Percentiles rank a stretch among this genome's conserved stretches.
Conservation (phyloP, 2,888 invertebrate genomes). For the Aphodius sticticus region DNA sequence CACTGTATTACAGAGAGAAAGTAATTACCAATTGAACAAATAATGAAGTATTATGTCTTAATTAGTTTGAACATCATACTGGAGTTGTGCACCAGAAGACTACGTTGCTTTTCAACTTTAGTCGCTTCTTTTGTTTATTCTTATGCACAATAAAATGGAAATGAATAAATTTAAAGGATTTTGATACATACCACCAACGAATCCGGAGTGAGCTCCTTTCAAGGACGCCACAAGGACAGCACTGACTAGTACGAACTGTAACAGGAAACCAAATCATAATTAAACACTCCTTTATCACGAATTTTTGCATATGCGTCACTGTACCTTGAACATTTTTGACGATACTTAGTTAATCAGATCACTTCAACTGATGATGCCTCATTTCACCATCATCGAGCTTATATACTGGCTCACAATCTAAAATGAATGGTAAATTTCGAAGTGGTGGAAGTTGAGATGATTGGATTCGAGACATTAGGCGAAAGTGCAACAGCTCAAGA, state of each 20-base stretch:
- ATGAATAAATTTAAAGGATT: too few relatives aligned
- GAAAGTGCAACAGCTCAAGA: background rate
- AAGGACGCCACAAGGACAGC: background rate
- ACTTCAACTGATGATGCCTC: background rate
- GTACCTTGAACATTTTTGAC: background rate
- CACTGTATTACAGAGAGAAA: too few relatives aligned
- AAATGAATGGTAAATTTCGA: background rate
- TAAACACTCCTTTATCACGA: background rate
- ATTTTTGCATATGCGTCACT: background rate
- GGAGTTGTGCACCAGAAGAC: too few relatives aligned
- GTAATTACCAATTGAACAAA: too few relatives aligned
- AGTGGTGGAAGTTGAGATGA: background rate
- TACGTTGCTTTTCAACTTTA: too few relatives aligned
- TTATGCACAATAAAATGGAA: too few relatives aligned
- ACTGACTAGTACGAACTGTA: conserved; percentile 4
- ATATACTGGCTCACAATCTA: background rate
- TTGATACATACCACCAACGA: background rate
- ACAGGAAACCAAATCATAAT: background rate
- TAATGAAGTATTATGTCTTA: too few relatives aligned
- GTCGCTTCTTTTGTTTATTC: too few relatives aligned
- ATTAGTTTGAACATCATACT: too few relatives aligned
- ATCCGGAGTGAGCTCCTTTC: background rate
- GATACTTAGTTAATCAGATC: background rate
- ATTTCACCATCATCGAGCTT: background rate
- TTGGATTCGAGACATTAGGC: background rate